Percentiles rank a stretch among this genome's conserved stretches.
phyloP scores from a whole-genome alignment of 2,113 vertebrate species.

The Triplophysa rosa region DNA sequence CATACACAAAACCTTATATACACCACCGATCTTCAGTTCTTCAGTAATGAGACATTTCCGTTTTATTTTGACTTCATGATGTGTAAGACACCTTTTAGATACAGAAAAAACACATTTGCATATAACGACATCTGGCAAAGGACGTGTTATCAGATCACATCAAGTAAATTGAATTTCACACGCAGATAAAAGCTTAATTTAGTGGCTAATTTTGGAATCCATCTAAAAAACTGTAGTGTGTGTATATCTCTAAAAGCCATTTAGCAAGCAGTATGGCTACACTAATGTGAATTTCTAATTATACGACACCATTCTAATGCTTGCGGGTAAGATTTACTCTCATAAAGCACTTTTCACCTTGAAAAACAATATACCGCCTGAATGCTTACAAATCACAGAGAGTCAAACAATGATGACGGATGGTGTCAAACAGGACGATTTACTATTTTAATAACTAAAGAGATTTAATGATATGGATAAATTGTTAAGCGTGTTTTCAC shows the following conservation, averaged over 20 bases:
- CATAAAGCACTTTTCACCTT: constrained; percentile 4
- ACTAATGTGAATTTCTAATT: constrained; percentile 14
- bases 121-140: neutral
- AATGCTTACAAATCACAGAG: no score
- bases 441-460: no score
- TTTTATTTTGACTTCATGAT: no score
- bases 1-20: no score
- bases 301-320: neutral
- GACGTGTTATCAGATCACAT: neutral
- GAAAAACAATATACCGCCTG: neutral
- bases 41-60: no score
- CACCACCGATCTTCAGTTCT: no score
- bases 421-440: no score
- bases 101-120: neutral
- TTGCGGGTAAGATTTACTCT: neutral
- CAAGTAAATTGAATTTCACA: neutral
- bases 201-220: neutral
- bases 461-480: no score
- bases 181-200: neutral
- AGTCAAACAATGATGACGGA: no score
- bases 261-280: neutral
- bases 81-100: neutral
- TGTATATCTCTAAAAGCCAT: constrained; percentile 9
- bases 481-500: no score
- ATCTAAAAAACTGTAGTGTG: neutral